These are phyloP conservation scores for Tetrax tetrax DNA, from an alignment of 2,113 vertebrate genomes.

Conservation along the genomic window DNA sequence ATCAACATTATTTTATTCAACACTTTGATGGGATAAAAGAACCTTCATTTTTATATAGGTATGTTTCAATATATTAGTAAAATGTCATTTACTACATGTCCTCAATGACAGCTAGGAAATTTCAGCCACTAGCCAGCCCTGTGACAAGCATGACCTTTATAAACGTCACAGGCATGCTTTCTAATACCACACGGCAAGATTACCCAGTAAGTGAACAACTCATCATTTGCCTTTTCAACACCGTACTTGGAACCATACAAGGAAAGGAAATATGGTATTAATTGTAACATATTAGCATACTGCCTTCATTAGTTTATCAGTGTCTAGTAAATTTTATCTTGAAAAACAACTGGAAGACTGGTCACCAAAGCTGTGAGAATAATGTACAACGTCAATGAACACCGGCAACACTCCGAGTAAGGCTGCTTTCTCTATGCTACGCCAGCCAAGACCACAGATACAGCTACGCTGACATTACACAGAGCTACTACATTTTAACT, in stretches of 20 bases:
- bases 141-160: background rate
- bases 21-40: background rate
- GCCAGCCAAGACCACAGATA: background rate
- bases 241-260: background rate
- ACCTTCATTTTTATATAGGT: background rate
- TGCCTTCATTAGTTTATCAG: background rate
- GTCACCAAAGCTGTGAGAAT: background rate
- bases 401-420: background rate
- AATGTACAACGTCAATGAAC: rapidly evolving
- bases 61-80: background rate
- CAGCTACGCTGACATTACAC: background rate
- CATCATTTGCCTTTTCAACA: background rate
- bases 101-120: background rate
- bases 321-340: background rate
- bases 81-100: background rate
- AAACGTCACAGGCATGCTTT: background rate
- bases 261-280: background rate
- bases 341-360: background rate
- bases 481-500: background rate
- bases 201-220: background rate
- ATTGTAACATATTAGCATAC: background rate
- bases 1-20: background rate
- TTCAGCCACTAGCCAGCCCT: background rate
- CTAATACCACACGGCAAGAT: background rate
- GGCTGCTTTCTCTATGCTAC: background rate